Evolutionary conservation across 2,888 invertebrate genomes (phyloP), one percentile per base, ranked within the genome.

Genomic region (Dione juno): DNA sequence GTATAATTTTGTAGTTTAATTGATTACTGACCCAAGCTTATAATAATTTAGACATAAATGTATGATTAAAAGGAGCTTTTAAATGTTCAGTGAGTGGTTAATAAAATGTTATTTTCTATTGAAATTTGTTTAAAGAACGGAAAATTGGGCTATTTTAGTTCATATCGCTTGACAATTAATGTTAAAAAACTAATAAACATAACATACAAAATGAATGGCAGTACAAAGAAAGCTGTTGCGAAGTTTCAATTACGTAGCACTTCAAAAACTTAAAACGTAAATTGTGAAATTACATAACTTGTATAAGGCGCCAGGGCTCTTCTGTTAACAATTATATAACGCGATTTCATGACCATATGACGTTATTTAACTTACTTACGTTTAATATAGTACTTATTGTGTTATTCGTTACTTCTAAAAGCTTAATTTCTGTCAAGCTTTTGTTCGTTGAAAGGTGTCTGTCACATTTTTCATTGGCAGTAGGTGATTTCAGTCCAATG

Each of bases 161-260:
- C n/a, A n/a, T n/a, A n/a, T n/a, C n/a, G n/a, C 48, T 7, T 5
- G 45, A 45, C 14, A 45, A 45, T 48, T 48, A 11, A 50, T 21
- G 19, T 21, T 11, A 21, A 21, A 21, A 50, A 21, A 16, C 7
- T 50, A 50, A 21, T 50, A 0, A 50, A 19, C 10, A 21, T 53
- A 14, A 53, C 7, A 28, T n/a, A 53, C 35, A 35, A 53, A 53
- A 53, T 53, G 14, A 28, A 28, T 35, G n/a, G 28, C 14, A 35
- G 16, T 37, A 54, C 54, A 11, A 37, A n/a, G 37, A 35, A 35
- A 37, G 35, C 54, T 54, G n/a, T 54, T 54, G n/a, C 16, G 37
- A 37, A 54, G n/a, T 14, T 54, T 37, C 37, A 54, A 54, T 54
- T 54, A 54, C 54, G 54, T 54, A 54, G 54, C 37, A 54, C 54